phyloP scores from a whole-genome alignment of 2,888 invertebrate species.

The Dinocampus coccinellae region DNA sequence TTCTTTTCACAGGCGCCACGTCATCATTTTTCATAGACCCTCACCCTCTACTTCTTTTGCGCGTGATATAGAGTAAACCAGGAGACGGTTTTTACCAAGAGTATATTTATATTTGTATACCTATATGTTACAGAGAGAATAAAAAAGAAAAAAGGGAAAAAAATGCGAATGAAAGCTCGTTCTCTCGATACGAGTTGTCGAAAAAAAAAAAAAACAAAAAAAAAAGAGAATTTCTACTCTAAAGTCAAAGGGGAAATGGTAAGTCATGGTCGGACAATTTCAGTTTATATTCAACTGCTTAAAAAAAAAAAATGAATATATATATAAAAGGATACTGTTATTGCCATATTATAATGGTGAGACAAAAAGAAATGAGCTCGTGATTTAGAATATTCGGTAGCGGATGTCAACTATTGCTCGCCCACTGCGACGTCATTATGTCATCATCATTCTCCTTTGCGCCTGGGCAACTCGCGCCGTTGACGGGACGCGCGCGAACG shows the following conservation, averaged over 20 bases:
- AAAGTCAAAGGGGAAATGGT: slow-evolving; percentile 4
- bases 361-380: slow-evolving; percentile 50
- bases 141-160: slow-evolving; percentile 17
- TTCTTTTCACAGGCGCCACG: slow-evolving; percentile 65
- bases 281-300: background rate
- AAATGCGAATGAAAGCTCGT: slow-evolving; percentile 16
- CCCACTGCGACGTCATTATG: slow-evolving; percentile 69
- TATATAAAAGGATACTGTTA: background rate
- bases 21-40: slow-evolving; percentile 68
- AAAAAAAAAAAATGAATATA: background rate
- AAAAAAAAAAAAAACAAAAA: too few species aligned
- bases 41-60: slow-evolving; percentile 15
- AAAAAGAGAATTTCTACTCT: background rate
- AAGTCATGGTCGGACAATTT: slow-evolving; percentile 10
- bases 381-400: slow-evolving; percentile 69
- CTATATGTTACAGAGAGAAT: background rate
- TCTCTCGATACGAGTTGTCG: background rate
- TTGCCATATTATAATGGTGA: slow-evolving; percentile 39
- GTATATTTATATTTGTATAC: slow-evolving; percentile 4
- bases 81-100: slow-evolving; percentile 31
- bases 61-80: slow-evolving; percentile 11
- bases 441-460: slow-evolving; percentile 69
- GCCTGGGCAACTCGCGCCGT: slow-evolving; percentile 51
- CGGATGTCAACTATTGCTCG: slow-evolving; percentile 69
- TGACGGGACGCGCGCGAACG: slow-evolving; percentile 65